These are phyloP conservation scores for Microplitis manilae DNA, from an alignment of 2,888 invertebrate species.

Conservation along the genomic window DNA sequence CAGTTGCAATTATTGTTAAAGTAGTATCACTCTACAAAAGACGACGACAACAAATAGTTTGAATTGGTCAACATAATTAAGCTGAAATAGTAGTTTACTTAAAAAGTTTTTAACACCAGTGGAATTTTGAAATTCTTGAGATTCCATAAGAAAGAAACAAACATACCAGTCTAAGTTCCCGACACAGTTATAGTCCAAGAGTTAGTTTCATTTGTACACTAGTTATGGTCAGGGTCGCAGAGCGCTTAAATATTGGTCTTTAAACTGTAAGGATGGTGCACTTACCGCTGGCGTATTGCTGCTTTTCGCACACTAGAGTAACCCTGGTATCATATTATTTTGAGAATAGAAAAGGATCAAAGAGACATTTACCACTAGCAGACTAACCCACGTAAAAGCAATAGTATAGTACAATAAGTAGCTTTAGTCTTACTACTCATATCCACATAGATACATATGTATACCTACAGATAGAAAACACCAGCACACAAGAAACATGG, in stretches of 20 bases:
- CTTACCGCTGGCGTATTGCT: constrained; percentile 19
- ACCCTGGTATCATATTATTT: background rate
- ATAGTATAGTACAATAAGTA: constrained; percentile 20
- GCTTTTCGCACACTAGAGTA: constrained; percentile 19
- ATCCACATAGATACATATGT: background rate
- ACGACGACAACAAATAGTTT: background rate
- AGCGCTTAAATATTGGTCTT: background rate
- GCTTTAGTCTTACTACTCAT: background rate
- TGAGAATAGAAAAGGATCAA: background rate
- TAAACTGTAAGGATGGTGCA: background rate
- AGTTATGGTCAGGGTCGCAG: background rate
- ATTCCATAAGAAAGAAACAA: constrained; percentile 6
- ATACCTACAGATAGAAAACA: background rate
- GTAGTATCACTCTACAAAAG: background rate
- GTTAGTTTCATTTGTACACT: background rate
- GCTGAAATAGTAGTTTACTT: constrained; percentile 11
- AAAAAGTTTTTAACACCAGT: background rate
- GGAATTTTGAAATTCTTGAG: constrained; percentile 1
- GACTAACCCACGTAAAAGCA: constrained; percentile 30
- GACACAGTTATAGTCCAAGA: constrained; percentile 1
- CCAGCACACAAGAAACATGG: background rate
- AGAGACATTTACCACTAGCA: constrained; percentile 38
- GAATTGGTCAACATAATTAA: constrained; percentile 23
- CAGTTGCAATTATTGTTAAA: background rate
- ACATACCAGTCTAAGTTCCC: background rate